These are phyloP conservation scores for Rhagonycha fulva DNA, from an alignment of 2,888 invertebrate genomes.

Conservation along the genomic window DNA sequence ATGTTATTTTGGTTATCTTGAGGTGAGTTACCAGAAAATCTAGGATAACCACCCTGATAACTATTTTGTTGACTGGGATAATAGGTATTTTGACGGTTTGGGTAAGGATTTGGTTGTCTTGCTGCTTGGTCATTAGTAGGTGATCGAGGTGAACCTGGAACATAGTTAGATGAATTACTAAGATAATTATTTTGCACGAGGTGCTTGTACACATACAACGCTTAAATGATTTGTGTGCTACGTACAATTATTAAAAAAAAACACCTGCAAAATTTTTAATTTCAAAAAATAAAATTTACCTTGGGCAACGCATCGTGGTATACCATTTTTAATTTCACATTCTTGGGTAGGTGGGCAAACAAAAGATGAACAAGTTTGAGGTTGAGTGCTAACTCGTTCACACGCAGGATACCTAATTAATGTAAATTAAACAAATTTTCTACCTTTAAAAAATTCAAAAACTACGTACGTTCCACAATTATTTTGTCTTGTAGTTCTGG, in stretches of 20 bases:
- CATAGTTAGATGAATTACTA: not conserved
- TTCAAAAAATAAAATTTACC: not conserved
- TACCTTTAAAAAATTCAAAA: not conserved
- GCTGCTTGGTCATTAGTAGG: not conserved
- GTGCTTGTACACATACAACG: not conserved
- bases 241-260: not conserved
- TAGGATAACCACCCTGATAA: not conserved
- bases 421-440: not conserved
- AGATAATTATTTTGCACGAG: not conserved
- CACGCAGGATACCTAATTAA: constrained; percentile 51
- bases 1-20: not conserved
- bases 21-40: not conserved
- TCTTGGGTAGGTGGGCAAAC: constrained; percentile 52
- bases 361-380: constrained; percentile 46
- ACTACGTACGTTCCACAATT: not conserved
- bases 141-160: not conserved
- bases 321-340: constrained; percentile 48
- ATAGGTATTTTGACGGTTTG: not conserved
- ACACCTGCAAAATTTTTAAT: not conserved
- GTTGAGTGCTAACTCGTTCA: constrained; percentile 38
- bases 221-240: not conserved
- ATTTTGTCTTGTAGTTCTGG: constrained; percentile 28
- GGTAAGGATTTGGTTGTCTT: not conserved
- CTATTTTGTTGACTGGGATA: not conserved
- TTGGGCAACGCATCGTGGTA: constrained; percentile 51